A percentile compares a stretch with the other conserved stretches of the same genome.
phyloP scores from a whole-genome alignment of 1,140 invertebrate species.

The Caerostris extrusa region DNA sequence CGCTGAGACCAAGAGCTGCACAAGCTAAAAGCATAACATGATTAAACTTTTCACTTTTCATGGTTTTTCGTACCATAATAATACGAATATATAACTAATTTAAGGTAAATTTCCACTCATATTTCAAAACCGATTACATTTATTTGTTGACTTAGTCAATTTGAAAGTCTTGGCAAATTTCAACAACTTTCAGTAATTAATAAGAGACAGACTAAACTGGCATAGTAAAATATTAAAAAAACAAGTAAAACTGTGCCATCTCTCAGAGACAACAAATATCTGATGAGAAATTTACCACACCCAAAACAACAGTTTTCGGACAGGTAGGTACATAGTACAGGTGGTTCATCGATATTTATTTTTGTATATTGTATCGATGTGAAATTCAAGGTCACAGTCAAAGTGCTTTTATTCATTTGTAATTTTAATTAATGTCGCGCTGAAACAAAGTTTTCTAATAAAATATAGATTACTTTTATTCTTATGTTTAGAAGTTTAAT shows the following conservation, averaged over 20 bases:
- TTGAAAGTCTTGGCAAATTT: not conserved
- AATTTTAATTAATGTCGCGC: not conserved
- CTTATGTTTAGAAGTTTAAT: too few relatives aligned
- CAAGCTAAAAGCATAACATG: slow-evolving; percentile 68
- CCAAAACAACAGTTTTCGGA: slow-evolving; percentile 35
- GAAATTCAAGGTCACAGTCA: not conserved
- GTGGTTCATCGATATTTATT: slow-evolving; percentile 19
- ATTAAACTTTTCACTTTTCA: slow-evolving; percentile 72
- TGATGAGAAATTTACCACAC: slow-evolving; percentile 29
- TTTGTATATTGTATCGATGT: not conserved
- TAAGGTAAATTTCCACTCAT: slow-evolving; percentile 54
- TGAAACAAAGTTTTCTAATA: too few relatives aligned
- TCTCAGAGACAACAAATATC: not conserved
- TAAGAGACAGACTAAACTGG: not conserved
- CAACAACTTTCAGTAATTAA: not conserved
- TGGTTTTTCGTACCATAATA: slow-evolving; percentile 18
- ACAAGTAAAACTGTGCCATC: not conserved
- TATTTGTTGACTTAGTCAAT: not conserved
- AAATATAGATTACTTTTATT: too few relatives aligned
- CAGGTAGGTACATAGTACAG: slow-evolving; percentile 27
- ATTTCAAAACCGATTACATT: not conserved
- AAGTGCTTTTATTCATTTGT: not conserved
- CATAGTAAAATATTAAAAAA: not conserved
- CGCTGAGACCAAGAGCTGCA: slow-evolving; percentile 73
- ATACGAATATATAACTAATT: not conserved